phyloP scores from a whole-genome alignment of 2,113 vertebrate species.

The Danio rerio region GRCz12tu NC_133181.1:2417001-2417500 shows the following conservation, averaged over 20 bases:
- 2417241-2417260: constrained; percentile 96
- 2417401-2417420: constrained; percentile 95
- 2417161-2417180: constrained; percentile 79
- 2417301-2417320: constrained; percentile 96
- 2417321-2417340: constrained; percentile 99
- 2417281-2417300: constrained; percentile 93
- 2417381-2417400: constrained; percentile 96
- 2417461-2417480: too few species aligned
- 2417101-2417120: constrained; percentile 79
- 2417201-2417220: constrained; percentile 82
- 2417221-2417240: constrained; percentile 91
- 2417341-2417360: constrained; percentile 98
- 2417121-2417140: constrained; percentile 42
- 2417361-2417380: constrained; percentile 95
- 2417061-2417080: constrained; percentile 79
- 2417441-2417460: constrained; percentile 12
- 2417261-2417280: constrained; percentile 96
- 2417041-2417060: constrained; percentile 95
- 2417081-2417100: constrained; percentile 82
- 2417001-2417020: background rate
- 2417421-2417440: constrained; percentile 76
- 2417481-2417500: too few species aligned
- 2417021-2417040: constrained; percentile 96
- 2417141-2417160: constrained; percentile 74
- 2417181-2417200: constrained; percentile 80